Evolutionary conservation across 37 sponge, comb jelly and placozoan species (phyloP), one percentile per base, ranked within the genome.

Genomic region (Mnemiopsis leidyi): DNA sequence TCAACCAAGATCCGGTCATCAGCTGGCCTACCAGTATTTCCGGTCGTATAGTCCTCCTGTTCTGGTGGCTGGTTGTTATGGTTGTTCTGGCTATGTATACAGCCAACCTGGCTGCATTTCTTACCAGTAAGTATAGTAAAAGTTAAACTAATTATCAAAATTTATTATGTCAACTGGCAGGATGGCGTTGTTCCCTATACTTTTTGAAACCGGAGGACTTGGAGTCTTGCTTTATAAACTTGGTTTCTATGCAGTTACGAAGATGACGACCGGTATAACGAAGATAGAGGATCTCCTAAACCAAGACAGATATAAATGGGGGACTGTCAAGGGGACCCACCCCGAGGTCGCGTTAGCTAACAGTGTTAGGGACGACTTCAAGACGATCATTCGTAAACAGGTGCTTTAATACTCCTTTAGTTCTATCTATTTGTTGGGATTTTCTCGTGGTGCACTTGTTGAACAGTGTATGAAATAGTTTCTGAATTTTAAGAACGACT

Each of bases 31-130:
- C 90, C 40, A 85, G 90, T 39, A 38, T 85, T 13, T 37, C 90
- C 29, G 90, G 90, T 28, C 23, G 90, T 1, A 85, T 85, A 28
- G 90, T 85, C 61, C 90, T 85, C 23, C 90, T 85, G 25, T 38
- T 40, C 29, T 85, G 90, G 90, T 85, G 90, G 90, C 90, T 85
- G 39, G 61, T 85, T 0, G 90, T 85, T 33, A 38, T 85, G 40
- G 61, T 85, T 0, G 35, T 85, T 23, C 40, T 85, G 18, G 40
- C 90, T 61, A 85, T 85, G 90, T 85, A 85, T 29, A 85, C 90
- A 24, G 90, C 90, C 23, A 85, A 85, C 90, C 61, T 85, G 25
- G 90, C 90, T 37, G 90, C 90, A 13, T 85, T 85, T 61, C 61
- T 85, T 0, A 85, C 90, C 3, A 77, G 79, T 77, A 20, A 77